Percentiles rank a stretch among this genome's conserved stretches.
These are phyloP conservation scores for Calephelis nemesis DNA, from an alignment of 1,140 invertebrate species.

Conservation along the genomic window DNA sequence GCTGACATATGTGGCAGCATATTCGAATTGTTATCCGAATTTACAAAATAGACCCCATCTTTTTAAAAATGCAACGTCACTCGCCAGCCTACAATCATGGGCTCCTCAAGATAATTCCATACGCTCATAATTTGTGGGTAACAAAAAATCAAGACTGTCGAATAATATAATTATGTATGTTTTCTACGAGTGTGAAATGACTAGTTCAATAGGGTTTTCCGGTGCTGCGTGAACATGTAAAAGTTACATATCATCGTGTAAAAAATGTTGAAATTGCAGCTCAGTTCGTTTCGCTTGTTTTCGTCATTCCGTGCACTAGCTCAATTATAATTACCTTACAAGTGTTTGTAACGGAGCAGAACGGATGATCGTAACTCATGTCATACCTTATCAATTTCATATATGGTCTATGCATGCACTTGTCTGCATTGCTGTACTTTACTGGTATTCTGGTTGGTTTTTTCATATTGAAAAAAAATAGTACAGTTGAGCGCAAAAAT, in stretches of 20 bases:
- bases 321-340: constrained; percentile 34
- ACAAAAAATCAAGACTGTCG: constrained; percentile 63
- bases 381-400: constrained; percentile 21
- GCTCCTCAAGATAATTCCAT: constrained; percentile 64
- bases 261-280: constrained; percentile 26
- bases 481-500: neutral
- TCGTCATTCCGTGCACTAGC: constrained; percentile 30
- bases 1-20: too few species aligned
- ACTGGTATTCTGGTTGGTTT: neutral
- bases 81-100: constrained; percentile 59
- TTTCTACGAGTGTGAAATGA: constrained; percentile 69
- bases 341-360: constrained; percentile 33
- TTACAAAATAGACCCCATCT: constrained; percentile 31
- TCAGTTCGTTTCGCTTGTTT: constrained; percentile 30
- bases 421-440: constrained; percentile 3
- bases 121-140: constrained; percentile 65
- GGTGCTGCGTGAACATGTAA: constrained; percentile 30
- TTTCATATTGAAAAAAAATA: neutral
- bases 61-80: constrained; percentile 50
- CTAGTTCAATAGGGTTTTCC: constrained; percentile 63
- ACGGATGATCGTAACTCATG: constrained; percentile 34
- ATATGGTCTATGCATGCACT: constrained; percentile 1
- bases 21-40: constrained; percentile 11
- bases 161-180: constrained; percentile 73
- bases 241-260: constrained; percentile 40